Evolutionary conservation across 2,113 vertebrate species (phyloP).

Genomic region (Hyla sarda): DNA sequence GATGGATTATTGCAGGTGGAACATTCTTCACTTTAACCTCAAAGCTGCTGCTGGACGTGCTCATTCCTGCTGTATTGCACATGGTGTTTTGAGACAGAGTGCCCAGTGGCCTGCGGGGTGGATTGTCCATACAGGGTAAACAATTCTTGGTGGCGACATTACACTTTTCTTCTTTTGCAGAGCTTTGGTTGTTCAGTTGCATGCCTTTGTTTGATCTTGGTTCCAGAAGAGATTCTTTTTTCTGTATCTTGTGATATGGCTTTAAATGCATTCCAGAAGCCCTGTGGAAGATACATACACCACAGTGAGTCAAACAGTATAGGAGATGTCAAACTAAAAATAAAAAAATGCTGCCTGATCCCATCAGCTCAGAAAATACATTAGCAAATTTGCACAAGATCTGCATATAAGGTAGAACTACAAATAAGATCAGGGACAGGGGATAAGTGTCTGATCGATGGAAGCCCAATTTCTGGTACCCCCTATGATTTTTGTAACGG

Average conservation of each 20-base stretch:
- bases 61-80: conserved; percentile 73
- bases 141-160: conserved; percentile 66
- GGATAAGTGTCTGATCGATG: too few species aligned
- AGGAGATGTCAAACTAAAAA: background rate
- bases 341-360: background rate
- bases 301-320: too few species aligned
- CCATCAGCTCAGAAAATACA: background rate
- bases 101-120: conserved; percentile 74
- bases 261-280: conserved; percentile 89
- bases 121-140: conserved; percentile 68
- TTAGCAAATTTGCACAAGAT: background rate
- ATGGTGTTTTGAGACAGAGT: conserved; percentile 81
- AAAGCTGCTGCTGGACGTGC: conserved; percentile 60
- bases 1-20: conserved; percentile 70
- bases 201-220: conserved; percentile 68
- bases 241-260: conserved; percentile 82
- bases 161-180: conserved; percentile 69
- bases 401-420: too few species aligned
- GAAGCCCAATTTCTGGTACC: too few species aligned
- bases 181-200: conserved; percentile 70
- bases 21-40: conserved; percentile 67
- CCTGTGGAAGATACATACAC: conserved; percentile 66
- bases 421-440: too few species aligned
- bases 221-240: conserved; percentile 72
- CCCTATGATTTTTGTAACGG: too few species aligned